Evolutionary conservation across 2,797 vertebrate genomes (phyloP).

Genomic region (Esox lucius): DNA sequence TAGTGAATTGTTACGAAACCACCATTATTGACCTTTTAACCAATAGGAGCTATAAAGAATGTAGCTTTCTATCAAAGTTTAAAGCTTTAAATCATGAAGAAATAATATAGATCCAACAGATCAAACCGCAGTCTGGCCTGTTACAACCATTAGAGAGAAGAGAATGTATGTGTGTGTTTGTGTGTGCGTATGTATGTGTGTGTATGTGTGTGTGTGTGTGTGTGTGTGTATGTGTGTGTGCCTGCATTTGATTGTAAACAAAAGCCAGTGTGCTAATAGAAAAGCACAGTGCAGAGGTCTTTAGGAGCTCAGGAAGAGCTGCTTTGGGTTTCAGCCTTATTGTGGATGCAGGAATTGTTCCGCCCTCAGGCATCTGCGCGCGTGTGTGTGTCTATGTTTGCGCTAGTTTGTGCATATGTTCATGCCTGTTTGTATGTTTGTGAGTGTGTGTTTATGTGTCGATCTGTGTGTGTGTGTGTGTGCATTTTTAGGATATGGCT

Average conservation of each 20-base stretch:
- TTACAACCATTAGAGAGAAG: not conserved
- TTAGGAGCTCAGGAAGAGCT: too few species aligned
- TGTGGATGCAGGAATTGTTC: too few species aligned
- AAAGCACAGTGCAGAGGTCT: too few species aligned
- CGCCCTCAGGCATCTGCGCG: not conserved
- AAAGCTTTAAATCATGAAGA: too few species aligned
- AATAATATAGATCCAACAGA: not conserved
- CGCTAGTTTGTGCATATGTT: conserved; percentile 31
- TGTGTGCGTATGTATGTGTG: conserved; percentile 11
- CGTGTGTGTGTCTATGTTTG: conserved; percentile 3
- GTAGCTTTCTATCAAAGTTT: too few species aligned
- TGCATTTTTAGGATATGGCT: conserved; percentile 25
- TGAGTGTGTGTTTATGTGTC: not conserved
- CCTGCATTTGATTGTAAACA: not conserved
- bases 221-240: conserved; percentile 30
- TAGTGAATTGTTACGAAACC: not conserved
- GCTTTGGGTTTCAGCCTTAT: too few species aligned
- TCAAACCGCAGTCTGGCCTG: not conserved
- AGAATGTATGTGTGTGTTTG: not conserved
- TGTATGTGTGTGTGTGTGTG: conserved; percentile 22
- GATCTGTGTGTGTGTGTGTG: conserved; percentile 36
- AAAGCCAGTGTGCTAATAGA: too few species aligned
- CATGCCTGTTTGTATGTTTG: conserved; percentile 10
- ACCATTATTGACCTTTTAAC: not conserved
- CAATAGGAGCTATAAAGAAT: not conserved